These are phyloP conservation scores for Tupiocoris notatus DNA, from an alignment of 2,888 invertebrate species.

Conservation along the genomic window DNA sequence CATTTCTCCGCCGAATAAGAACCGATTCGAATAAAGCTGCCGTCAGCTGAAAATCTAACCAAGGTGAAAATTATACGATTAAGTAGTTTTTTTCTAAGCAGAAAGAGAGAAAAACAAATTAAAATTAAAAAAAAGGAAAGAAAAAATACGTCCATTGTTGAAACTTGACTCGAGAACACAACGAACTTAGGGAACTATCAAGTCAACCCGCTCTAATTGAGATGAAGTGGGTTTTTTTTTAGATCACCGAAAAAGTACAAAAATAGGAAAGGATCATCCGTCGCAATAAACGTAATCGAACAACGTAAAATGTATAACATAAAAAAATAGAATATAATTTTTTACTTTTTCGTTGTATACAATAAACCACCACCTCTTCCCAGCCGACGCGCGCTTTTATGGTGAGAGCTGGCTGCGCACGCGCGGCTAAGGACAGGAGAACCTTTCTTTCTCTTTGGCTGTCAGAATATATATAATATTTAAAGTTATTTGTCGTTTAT, in stretches of 20 bases:
- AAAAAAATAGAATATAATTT: conserved; percentile 48
- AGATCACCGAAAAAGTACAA: conserved; percentile 48
- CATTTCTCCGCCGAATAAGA: neutral
- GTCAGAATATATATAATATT: conserved; percentile 13
- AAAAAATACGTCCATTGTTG: neutral
- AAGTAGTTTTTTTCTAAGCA: conserved; percentile 3
- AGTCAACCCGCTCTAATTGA: neutral
- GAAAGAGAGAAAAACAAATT: neutral
- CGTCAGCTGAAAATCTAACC: neutral
- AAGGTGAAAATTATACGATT: neutral
- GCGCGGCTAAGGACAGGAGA: conserved; percentile 13
- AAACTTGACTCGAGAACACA: neutral
- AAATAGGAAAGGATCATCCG: conserved; percentile 48
- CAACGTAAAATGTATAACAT: conserved; percentile 46
- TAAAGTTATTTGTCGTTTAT: conserved; percentile 11
- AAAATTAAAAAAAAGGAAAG: neutral
- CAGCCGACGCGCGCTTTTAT: conserved; percentile 13
- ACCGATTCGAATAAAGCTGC: neutral
- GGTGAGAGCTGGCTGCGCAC: conserved; percentile 47
- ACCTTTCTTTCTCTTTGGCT: conserved; percentile 48
- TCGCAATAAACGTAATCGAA: conserved; percentile 46
- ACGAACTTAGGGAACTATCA: neutral
- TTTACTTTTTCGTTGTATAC: conserved; percentile 47
- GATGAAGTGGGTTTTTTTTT: neutral
- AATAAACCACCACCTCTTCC: conserved; percentile 38